phyloP scores from a whole-genome alignment of 1,140 invertebrate genomes.

The Megalopta genalis region DNA sequence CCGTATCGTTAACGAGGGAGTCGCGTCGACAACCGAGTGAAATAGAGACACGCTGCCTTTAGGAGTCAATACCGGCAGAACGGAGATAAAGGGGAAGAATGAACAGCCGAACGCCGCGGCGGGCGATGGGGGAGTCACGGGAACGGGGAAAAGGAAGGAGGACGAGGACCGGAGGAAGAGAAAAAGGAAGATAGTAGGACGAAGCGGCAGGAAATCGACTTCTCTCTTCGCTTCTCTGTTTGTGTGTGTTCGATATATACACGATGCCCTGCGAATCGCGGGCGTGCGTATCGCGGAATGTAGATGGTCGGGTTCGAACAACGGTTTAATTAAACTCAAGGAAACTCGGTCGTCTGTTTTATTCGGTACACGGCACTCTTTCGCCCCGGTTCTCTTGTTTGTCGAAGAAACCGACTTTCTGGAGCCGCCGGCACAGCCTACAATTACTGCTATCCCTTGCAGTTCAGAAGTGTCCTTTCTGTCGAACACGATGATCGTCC shows the following conservation, averaged over 20 bases:
- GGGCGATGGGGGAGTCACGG: too few relatives aligned
- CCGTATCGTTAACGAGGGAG: conserved; percentile 18
- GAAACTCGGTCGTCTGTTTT: conserved; percentile 7
- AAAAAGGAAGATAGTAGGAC: conserved; percentile 13
- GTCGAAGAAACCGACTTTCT: not conserved
- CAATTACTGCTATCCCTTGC: not conserved
- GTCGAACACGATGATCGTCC: too few relatives aligned
- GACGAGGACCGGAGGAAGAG: not conserved
- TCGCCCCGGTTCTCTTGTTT: not conserved
- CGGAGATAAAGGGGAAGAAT: conserved; percentile 28
- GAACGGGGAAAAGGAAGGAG: too few relatives aligned
- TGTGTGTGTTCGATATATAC: not conserved
- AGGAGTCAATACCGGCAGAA: conserved; percentile 21
- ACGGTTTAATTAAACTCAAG: conserved; percentile 68
- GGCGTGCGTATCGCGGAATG: not conserved
- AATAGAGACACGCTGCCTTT: conserved; percentile 8
- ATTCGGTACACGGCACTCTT: not conserved
- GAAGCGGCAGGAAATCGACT: conserved; percentile 12
- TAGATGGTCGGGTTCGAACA: conserved; percentile 29
- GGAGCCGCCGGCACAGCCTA: not conserved
- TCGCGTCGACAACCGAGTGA: conserved; percentile 2
- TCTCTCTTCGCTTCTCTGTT: not conserved
- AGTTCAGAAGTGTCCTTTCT: not conserved
- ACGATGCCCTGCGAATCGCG: not conserved
- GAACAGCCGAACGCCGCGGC: conserved; percentile 15